A percentile compares a stretch with the other conserved stretches of the same genome.
Conservation (phyloP, 92 coral and sea anemone genomes). For the Paramuricea clavata region DNA sequence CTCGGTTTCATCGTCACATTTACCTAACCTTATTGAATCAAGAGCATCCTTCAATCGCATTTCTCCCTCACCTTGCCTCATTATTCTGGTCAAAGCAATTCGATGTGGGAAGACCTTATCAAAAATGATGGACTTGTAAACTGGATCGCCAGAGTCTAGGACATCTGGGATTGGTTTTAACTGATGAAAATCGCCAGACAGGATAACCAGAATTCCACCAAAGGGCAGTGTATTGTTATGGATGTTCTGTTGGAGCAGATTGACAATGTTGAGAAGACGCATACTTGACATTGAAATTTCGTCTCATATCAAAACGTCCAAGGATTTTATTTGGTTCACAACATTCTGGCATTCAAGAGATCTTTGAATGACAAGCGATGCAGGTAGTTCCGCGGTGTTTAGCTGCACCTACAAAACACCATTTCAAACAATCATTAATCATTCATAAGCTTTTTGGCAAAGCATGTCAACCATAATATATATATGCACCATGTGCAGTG, state of each 20-base stretch:
- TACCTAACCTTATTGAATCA: not conserved
- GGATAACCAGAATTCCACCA: not conserved
- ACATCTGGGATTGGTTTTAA: not conserved
- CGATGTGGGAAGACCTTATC: not conserved
- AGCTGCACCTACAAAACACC: too few relatives aligned
- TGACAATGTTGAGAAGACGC: not conserved
- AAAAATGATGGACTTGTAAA: not conserved
- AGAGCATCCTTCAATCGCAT: not conserved
- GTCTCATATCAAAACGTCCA: not conserved
- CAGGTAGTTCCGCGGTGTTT: not conserved
- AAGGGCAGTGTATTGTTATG: not conserved
- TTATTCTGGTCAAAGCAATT: not conserved
- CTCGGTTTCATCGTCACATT: constrained; percentile 1
- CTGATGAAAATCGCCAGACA: not conserved
- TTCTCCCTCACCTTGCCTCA: not conserved
- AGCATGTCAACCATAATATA: too few relatives aligned
- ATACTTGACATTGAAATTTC: not conserved
- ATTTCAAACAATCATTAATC: too few relatives aligned
- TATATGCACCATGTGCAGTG: too few relatives aligned
- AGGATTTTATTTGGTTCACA: not conserved
- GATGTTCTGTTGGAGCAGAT: not conserved
- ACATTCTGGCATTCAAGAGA: not conserved
- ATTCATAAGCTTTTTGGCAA: too few relatives aligned
- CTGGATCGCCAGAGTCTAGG: not conserved
- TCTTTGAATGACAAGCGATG: not conserved